These are phyloP conservation scores for Acleris sparsana DNA, from an alignment of 2,888 invertebrate genomes.

Conservation along the genomic window DNA sequence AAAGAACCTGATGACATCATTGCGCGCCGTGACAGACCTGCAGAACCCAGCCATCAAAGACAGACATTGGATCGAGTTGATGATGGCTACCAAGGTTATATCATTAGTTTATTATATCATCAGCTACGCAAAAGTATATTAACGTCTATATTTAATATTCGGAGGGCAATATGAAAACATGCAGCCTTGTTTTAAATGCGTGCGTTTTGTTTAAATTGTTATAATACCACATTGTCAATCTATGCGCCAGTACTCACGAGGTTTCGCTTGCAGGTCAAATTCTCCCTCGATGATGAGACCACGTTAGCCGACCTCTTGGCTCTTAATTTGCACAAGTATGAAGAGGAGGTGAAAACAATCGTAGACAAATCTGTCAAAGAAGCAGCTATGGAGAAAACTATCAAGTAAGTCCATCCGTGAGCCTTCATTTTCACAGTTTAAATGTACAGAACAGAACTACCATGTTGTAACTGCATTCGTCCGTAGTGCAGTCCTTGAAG, in stretches of 20 bases:
- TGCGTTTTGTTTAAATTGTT: too few relatives aligned
- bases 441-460: too few relatives aligned
- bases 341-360: conserved; percentile 97
- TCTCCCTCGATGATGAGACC: conserved; percentile 92
- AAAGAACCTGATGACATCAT: conserved; percentile 96
- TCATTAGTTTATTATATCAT: too few relatives aligned
- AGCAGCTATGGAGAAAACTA: conserved; percentile 96
- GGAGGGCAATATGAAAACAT: too few relatives aligned
- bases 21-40: conserved; percentile 95
- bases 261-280: conserved; percentile 84
- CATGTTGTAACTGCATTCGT: too few relatives aligned
- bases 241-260: too few relatives aligned
- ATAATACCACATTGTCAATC: too few relatives aligned
- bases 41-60: conserved; percentile 97
- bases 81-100: conserved; percentile 93
- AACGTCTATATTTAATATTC: too few relatives aligned
- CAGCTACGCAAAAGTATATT: too few relatives aligned
- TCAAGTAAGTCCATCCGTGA: conserved; percentile 70
- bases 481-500: too few relatives aligned
- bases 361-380: conserved; percentile 98
- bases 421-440: neutral
- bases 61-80: conserved; percentile 96
- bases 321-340: conserved; percentile 94
- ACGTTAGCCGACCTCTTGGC: conserved; percentile 94
- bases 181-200: too few relatives aligned